Evolutionary conservation across 30 jellyfish, hydroid and myxozoan genomes (phyloP), one percentile per base, ranked within the genome.

Genomic region (Sanderia malayensis): DNA sequence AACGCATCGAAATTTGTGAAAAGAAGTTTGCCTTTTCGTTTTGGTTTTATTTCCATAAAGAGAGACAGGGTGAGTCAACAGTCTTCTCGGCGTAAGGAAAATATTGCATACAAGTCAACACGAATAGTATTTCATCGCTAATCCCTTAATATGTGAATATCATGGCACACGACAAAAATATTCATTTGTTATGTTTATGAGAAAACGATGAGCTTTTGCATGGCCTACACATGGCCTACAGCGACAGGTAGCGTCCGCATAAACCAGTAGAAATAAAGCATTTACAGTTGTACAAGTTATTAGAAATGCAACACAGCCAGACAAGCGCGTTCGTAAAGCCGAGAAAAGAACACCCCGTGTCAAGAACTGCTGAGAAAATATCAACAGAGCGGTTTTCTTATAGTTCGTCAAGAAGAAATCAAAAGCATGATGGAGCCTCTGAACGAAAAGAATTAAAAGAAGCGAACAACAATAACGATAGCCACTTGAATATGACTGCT

Each of bases 291-390:
- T 6, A 8, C 8, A 6, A 8, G 15, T 6, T 6, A 41, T 6
- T 41, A 8, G 15, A 41, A 41, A 74, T 74, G 86, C 86, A 74
- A 55, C 86, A 74, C 59, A 57, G 76, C 24, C 61, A 69, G 2
- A 46, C 70, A 33, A 74, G 86, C 60, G 86, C 86, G 27, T 74
- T 74, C 30, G 86, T 74, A 27, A 59, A 73, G 59, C 86, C 86
- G 30, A 64, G 86, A 26, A 72, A 74, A 60, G 86, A 74, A 26
- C 74, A 74, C 30, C 86, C 59, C 22, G 67, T 37, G 21, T 31
- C 76, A 2, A 74, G 33, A 41, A 44, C 45, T 19, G 86, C 86
- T 2, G 86, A 74, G 44, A 74, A 74, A 29, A 61, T 74, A 15
- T 66, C 46, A 46, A 74, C 86, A 2, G 86, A 74, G 9, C 28